Base-by-base conservation (phyloP, 2,113 vertebrate species). In the Halcyon malimbica region DNA sequence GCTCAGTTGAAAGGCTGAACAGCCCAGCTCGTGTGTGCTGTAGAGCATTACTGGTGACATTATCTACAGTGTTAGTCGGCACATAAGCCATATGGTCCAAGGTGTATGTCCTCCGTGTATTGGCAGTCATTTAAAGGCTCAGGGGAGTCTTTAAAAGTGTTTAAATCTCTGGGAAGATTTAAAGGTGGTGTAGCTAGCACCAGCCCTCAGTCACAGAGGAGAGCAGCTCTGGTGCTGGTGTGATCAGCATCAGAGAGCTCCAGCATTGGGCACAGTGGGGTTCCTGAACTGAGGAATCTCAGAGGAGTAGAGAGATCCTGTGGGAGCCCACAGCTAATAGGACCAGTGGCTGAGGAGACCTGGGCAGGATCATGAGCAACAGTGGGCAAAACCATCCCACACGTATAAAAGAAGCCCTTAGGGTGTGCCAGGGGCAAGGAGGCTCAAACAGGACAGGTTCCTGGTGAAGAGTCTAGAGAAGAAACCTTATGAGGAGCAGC, bases 21-120 rank as follows among this genome's bases (percentile, higher is more conserved):
- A 93, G 56, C 85, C 41, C 12, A 5, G 37, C 42, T 83, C 1
- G 0, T 28, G 44, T 6, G 7, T 19, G 13, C 46, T 0, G 0
- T 19, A 63, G 50, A 94, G 69, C 31, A 26, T 78, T 71, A 37
- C 37, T 54, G 10, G 51, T 60, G 76, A 18, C 73, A 79, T 88
- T 65, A 96, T 29, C 83, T 73, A 21, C 48, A 10, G 51, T 5
- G 19, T 60, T 53, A 75, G 42, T 51, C 74, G 89, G 92, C 60
- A 90, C 31, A 5, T 17, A 63, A 59, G 50, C 93, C 86, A 60
- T 71, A 28, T 83, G 85, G 23, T 90, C 79, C n/a, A 53, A 90
- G 80, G 88, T 92, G 44, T 48, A 31, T 6, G 4, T 26, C 77
- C 69, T 85, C 12, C 73, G 59, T 0, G 1, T 64, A 11, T 11